These are phyloP conservation scores for Mobula birostris DNA, from an alignment of 2,113 vertebrate species.

Conservation along the genomic window DNA sequence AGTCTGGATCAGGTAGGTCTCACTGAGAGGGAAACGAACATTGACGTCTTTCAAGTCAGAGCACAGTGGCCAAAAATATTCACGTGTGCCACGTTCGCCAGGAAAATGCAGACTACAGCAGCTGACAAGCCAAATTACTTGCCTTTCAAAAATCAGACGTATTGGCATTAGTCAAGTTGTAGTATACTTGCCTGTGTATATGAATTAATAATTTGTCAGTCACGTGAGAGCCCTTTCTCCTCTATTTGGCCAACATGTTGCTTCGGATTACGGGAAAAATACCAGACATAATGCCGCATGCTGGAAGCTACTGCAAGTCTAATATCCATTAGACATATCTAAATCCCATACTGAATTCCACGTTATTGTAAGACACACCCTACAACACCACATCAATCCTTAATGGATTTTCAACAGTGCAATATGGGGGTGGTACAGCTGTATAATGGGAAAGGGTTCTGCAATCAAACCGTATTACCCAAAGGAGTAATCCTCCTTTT, in stretches of 20 bases:
- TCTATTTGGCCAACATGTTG: not conserved
- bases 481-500: constrained; percentile 68
- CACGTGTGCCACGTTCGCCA: not conserved
- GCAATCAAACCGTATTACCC: constrained; percentile 17
- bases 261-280: not conserved
- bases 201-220: not conserved
- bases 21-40: not conserved
- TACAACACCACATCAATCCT: not conserved
- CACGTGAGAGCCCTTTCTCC: not conserved
- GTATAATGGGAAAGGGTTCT: constrained; percentile 32
- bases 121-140: not conserved
- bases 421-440: constrained; percentile 32
- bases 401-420: constrained; percentile 35
- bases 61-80: not conserved
- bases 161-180: not conserved
- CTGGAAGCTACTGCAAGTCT: not conserved
- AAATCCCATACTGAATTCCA: not conserved
- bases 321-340: not conserved
- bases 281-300: not conserved
- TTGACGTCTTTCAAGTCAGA: not conserved
- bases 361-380: not conserved
- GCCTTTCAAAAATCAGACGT: not conserved
- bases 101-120: not conserved
- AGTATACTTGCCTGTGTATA: not conserved
- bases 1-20: not conserved